phyloP scores from a whole-genome alignment of 53 echinoderm and acorn worm species.

The Pentamera pediparva region DNA sequence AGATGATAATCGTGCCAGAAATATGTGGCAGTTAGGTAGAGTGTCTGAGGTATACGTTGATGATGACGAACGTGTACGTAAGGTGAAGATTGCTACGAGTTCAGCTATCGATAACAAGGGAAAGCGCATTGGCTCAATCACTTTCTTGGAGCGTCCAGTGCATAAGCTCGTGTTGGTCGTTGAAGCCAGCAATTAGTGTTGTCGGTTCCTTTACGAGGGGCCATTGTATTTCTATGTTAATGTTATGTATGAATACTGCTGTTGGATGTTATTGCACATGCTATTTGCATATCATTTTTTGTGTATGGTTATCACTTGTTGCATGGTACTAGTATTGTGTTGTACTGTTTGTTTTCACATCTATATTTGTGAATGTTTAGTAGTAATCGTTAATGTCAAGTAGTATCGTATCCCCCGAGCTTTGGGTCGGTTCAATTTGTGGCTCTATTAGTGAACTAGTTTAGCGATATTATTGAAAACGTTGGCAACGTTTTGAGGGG shows the following conservation, averaged over 20 bases:
- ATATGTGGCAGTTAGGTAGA: slow-evolving; percentile 4
- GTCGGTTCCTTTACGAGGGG: slow-evolving; percentile 4
- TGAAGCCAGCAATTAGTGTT: neutral
- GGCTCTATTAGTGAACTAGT: too few relatives aligned
- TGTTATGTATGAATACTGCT: neutral
- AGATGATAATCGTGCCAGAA: neutral
- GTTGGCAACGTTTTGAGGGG: neutral
- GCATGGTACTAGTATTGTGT: neutral
- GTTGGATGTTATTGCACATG: neutral
- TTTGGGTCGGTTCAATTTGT: too few relatives aligned
- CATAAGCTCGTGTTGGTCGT: slow-evolving; percentile 11
- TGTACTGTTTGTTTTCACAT: neutral
- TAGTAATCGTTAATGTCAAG: neutral
- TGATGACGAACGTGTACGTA: neutral
- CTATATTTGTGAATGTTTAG: neutral
- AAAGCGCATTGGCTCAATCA: neutral
- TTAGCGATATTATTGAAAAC: neutral
- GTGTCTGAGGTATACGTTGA: neutral
- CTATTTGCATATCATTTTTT: neutral
- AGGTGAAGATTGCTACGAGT: neutral
- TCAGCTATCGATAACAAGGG: neutral
- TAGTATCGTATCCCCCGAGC: too few relatives aligned
- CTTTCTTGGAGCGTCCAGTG: slow-evolving; percentile 1
- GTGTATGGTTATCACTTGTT: neutral
- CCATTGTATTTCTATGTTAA: neutral